These are phyloP conservation scores for Phallusia fumigata DNA, from an alignment of 23 tunicate species.

Conservation along the genomic window DNA sequence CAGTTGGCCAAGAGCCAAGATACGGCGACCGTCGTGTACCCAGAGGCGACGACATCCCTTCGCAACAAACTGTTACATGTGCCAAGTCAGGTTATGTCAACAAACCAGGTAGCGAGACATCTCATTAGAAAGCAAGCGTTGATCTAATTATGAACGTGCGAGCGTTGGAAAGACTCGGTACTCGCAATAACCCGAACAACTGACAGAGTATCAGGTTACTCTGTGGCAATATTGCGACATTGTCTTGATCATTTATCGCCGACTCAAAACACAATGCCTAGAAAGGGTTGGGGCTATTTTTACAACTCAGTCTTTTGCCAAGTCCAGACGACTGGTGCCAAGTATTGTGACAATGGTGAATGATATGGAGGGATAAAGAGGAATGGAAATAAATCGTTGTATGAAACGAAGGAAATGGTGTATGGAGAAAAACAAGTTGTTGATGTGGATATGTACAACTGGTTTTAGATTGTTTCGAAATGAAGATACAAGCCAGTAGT, in stretches of 20 bases:
- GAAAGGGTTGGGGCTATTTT: not conserved
- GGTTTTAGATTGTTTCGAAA: too few relatives aligned
- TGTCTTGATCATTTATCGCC: not conserved
- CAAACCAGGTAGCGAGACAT: too few relatives aligned
- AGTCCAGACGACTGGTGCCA: not conserved
- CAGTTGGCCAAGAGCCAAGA: too few relatives aligned
- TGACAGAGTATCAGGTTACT: not conserved
- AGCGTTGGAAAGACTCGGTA: not conserved
- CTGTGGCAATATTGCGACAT: not conserved
- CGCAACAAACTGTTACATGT: too few relatives aligned
- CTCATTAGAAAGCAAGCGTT: not conserved
- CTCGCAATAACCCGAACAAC: not conserved
- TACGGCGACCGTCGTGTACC: too few relatives aligned
- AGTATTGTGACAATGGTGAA: not conserved
- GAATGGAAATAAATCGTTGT: too few relatives aligned
- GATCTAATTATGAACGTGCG: not conserved
- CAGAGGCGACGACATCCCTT: too few relatives aligned
- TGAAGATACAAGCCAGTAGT: too few relatives aligned
- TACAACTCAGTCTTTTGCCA: not conserved
- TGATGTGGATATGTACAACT: too few relatives aligned
- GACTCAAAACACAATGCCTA: not conserved
- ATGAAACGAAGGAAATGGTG: not conserved
- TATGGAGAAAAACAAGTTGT: not conserved
- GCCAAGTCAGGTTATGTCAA: too few relatives aligned
- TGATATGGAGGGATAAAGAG: not conserved